phyloP scores from a whole-genome alignment of 2,888 invertebrate species.

The Theristus sp. region DNA sequence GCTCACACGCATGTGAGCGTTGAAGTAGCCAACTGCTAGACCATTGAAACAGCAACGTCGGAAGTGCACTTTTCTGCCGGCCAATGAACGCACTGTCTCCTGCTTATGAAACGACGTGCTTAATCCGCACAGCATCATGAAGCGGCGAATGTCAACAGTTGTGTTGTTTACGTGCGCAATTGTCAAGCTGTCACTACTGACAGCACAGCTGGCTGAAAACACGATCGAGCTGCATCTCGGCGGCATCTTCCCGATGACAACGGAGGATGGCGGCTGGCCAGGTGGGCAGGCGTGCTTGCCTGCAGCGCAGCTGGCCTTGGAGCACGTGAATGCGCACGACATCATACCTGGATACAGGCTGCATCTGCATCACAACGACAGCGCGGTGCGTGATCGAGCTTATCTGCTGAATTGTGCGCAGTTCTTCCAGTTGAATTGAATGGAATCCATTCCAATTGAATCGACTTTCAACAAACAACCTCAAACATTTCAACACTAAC shows the following conservation, averaged over 20 bases:
- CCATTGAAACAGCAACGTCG: no score
- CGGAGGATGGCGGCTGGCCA: constrained; percentile 33
- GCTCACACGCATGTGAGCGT: no score
- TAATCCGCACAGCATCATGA: neutral
- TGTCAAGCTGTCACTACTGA: no score
- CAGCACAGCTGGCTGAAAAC: no score
- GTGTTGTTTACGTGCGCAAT: no score
- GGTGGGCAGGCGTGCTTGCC: constrained; percentile 65
- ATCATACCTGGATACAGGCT: constrained; percentile 21
- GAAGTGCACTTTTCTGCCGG: no score
- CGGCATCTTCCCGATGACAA: constrained; percentile 88
- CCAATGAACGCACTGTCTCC: neutral
- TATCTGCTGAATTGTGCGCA: neutral
- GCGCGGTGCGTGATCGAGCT: constrained; percentile 14
- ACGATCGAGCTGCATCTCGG: no score
- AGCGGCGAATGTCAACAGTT: no score
- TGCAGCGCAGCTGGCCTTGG: constrained; percentile 82
- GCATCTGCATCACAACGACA: constrained; percentile 22
- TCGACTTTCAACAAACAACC: no score
- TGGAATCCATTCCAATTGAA: no score
- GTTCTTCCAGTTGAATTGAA: neutral
- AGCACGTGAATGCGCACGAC: constrained; percentile 69
- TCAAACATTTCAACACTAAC: no score
- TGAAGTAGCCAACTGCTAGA: no score
- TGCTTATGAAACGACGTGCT: neutral